Percentiles rank a stretch among this genome's conserved stretches.
phyloP scores from a whole-genome alignment of 2,888 invertebrate genomes.

The Harpalus rufipes region DNA sequence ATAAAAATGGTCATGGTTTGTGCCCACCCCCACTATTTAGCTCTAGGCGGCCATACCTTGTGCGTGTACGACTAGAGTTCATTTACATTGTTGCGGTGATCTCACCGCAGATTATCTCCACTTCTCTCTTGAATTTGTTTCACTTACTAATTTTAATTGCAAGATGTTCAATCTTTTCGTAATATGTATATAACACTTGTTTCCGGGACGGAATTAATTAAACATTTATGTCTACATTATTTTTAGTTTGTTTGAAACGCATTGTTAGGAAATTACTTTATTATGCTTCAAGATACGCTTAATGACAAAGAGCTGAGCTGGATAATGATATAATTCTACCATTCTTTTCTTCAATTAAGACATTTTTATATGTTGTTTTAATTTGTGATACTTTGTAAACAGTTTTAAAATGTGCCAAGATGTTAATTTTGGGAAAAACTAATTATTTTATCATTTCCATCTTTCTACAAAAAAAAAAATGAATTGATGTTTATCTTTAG shows the following conservation, averaged over 20 bases:
- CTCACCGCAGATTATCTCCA: constrained; percentile 57
- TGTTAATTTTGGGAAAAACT: neutral
- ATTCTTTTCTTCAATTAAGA: neutral
- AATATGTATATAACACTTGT: constrained; percentile 53
- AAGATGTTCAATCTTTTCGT: constrained; percentile 56
- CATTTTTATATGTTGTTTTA: constrained; percentile 6
- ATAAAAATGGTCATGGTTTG: constrained; percentile 61
- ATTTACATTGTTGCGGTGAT: constrained; percentile 62
- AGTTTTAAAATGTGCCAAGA: neutral
- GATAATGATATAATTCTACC: constrained; percentile 18
- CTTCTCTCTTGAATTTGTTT: constrained; percentile 52
- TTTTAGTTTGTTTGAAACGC: constrained; percentile 46
- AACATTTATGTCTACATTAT: constrained; percentile 50
- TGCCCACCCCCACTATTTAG: constrained; percentile 21
- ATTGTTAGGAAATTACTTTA: constrained; percentile 43
- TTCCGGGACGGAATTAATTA: constrained; percentile 47
- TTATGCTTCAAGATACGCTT: constrained; percentile 24
- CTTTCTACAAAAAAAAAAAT: neutral
- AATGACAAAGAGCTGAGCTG: constrained; percentile 18
- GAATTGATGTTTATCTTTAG: neutral
- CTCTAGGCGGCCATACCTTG: constrained; percentile 23
- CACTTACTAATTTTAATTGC: constrained; percentile 60
- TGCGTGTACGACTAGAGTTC: constrained; percentile 54
- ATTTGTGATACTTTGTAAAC: constrained; percentile 3
- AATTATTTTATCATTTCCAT: neutral